These are phyloP conservation scores for Tiaroga cobitis DNA, from an alignment of 2,797 vertebrate species.

Conservation along the genomic window DNA sequence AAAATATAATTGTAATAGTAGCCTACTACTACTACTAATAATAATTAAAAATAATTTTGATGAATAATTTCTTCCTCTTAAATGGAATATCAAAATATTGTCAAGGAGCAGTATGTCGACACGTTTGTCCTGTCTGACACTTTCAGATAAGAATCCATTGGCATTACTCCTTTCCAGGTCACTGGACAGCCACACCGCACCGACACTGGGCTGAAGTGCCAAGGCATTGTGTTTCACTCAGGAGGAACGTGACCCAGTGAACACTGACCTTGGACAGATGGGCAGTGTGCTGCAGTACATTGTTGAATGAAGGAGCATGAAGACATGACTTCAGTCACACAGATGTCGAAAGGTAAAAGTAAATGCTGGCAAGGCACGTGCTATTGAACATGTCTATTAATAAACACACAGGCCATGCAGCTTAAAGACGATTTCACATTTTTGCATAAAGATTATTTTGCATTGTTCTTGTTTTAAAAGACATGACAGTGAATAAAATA, in stretches of 20 bases:
- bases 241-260: conserved; percentile 38
- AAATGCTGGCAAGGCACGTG: conserved; percentile 15
- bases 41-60: background rate
- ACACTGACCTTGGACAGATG: conserved; percentile 33
- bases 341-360: conserved; percentile 12
- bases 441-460: background rate
- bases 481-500: background rate
- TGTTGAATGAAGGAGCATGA: conserved; percentile 26
- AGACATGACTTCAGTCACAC: conserved; percentile 24
- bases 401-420: background rate
- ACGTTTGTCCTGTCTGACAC: conserved; percentile 4
- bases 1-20: background rate
- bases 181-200: conserved; percentile 20
- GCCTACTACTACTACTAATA: background rate
- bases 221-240: conserved; percentile 39
- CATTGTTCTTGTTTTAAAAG: background rate
- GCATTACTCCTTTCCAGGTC: conserved; percentile 46
- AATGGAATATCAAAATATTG: background rate
- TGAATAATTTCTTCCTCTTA: background rate
- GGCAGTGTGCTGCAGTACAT: background rate
- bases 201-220: conserved; percentile 2
- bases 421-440: background rate
- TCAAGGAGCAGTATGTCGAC: background rate
- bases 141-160: conserved; percentile 38
- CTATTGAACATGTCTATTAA: conserved; percentile 17